Percentiles rank a stretch among this genome's conserved stretches.
phyloP scores from a whole-genome alignment of 2,797 vertebrate species.

The Malacoraja senta region DNA sequence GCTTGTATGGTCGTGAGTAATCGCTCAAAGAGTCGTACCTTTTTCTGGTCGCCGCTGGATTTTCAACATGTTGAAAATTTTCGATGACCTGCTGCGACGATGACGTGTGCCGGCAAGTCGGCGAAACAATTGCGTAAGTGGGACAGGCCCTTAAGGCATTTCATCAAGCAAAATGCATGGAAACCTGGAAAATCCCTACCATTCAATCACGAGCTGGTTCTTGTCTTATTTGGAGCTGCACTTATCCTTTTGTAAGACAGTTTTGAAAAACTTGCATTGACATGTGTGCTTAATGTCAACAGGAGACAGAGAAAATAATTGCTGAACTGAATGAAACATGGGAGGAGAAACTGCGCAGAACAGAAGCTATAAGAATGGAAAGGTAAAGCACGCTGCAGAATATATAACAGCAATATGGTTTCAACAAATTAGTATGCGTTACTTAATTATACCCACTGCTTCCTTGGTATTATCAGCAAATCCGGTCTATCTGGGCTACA shows the following conservation, averaged over 20 bases:
- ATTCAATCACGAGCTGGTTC: not conserved
- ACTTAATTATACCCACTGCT: not conserved
- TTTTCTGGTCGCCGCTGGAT: no score
- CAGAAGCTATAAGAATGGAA: conserved; percentile 93
- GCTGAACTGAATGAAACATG: conserved; percentile 96
- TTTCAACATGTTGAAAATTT: no score
- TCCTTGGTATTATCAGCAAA: not conserved
- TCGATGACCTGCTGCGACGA: no score
- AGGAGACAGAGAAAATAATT: conserved; percentile 98
- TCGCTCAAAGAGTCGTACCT: no score
- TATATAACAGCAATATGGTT: not conserved
- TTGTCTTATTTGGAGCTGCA: not conserved
- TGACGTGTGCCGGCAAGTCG: no score
- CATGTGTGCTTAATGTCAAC: conserved; percentile 24
- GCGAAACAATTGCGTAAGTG: no score
- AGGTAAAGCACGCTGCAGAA: conserved; percentile 57
- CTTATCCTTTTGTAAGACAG: not conserved
- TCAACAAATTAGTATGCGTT: not conserved
- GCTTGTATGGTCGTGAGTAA: no score
- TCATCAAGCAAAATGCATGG: not conserved
- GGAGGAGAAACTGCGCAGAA: conserved; percentile 92
- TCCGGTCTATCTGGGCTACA: not conserved
- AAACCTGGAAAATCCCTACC: not conserved
- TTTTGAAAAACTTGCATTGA: not conserved
- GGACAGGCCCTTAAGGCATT: not conserved